Evolutionary conservation across 64 coral and sea anemone species (phyloP).

Genomic region (Actinia equina): DNA sequence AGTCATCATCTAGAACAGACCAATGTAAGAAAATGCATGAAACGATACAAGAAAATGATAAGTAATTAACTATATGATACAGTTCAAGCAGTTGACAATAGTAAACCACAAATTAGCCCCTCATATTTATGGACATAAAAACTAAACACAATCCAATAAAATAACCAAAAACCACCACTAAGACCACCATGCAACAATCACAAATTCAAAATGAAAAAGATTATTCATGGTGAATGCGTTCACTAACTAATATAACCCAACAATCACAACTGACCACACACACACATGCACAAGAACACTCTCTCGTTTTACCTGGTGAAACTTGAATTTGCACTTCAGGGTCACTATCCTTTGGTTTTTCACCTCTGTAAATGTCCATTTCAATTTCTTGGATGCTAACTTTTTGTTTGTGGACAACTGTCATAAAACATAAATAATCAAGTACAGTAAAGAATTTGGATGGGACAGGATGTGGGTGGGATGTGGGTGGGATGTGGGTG

Average conservation of each 20-base stretch:
- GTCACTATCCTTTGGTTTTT: background rate
- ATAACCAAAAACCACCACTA: too few species aligned
- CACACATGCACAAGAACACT: background rate
- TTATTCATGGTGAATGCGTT: too few species aligned
- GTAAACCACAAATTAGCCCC: too few species aligned
- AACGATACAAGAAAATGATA: background rate
- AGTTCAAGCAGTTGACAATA: too few species aligned
- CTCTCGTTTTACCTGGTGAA: background rate
- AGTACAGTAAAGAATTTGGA: background rate
- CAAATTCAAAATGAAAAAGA: too few species aligned
- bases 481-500: too few species aligned
- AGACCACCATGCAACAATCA: too few species aligned
- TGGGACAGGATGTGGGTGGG: too few species aligned
- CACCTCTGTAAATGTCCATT: constrained; percentile 8
- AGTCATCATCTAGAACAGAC: background rate
- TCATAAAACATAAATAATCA: background rate
- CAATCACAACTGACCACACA: background rate
- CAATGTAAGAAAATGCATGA: background rate
- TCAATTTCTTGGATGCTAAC: constrained; percentile 7
- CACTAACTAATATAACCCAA: background rate
- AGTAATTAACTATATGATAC: background rate
- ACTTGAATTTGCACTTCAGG: background rate
- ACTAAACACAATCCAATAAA: too few species aligned
- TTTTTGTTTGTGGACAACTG: constrained; percentile 4
- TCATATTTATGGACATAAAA: too few species aligned